Evolutionary conservation across 2,113 vertebrate genomes (phyloP).

Genomic region (Thalassoma bifasciatum): DNA sequence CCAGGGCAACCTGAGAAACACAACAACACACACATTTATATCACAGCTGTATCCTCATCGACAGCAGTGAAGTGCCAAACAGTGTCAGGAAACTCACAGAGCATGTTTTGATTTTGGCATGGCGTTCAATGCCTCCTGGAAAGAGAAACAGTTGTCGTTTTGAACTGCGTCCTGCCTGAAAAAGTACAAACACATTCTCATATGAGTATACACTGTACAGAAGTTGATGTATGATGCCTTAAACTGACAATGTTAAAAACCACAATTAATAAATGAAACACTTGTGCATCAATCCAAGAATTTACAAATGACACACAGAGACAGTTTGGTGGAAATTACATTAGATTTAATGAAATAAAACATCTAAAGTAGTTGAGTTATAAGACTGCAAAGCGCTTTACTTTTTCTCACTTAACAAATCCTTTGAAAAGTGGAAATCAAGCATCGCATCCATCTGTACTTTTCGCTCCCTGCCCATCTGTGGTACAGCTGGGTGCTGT

Average conservation of each 20-base stretch:
- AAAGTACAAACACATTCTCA: constrained; percentile 17
- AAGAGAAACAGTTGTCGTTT: constrained; percentile 97
- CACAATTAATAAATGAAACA: too few species aligned
- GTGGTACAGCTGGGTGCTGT: not conserved
- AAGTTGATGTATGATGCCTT: not conserved
- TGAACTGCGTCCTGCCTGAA: constrained; percentile 93
- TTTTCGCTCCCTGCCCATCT: not conserved
- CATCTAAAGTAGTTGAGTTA: not conserved
- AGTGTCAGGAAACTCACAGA: constrained; percentile 83
- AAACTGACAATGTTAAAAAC: too few species aligned
- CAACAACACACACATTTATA: not conserved
- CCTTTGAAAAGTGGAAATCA: not conserved
- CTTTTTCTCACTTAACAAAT: not conserved
- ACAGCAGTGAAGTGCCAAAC: not conserved
- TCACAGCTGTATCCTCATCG: not conserved
- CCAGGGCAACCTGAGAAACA: constrained; percentile 88
- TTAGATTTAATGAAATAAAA: not conserved
- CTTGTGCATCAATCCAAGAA: too few species aligned
- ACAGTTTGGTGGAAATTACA: not conserved
- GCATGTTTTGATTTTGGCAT: constrained; percentile 95
- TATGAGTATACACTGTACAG: not conserved
- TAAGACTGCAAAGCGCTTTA: too few species aligned
- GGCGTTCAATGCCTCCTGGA: constrained; percentile 92
- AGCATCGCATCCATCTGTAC: not conserved
- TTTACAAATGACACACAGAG: not conserved